Conservation (phyloP, 2,113 vertebrate genomes). For the Lagopus muta region DNA sequence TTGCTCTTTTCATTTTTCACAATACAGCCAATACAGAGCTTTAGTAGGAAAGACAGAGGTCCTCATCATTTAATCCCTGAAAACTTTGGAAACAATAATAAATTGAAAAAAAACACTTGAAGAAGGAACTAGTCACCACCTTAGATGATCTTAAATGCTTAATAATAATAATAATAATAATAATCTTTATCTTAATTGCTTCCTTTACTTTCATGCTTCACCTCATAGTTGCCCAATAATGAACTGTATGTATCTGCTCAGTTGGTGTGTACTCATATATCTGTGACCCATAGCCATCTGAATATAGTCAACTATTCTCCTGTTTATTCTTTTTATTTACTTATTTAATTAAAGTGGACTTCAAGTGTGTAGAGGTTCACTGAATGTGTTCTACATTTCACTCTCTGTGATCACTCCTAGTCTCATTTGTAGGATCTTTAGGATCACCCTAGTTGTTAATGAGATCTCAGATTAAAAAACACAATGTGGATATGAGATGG, state of each 20-base stretch:
- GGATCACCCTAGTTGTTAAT: background rate
- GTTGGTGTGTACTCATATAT: background rate
- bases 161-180: background rate
- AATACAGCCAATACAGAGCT: fast-evolving
- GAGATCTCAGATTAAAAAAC: background rate
- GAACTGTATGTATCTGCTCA: background rate
- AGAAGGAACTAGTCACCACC: background rate
- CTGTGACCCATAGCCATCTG: fast-evolving
- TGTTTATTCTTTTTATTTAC: background rate
- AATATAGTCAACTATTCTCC: fast-evolving
- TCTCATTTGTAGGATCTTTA: background rate
- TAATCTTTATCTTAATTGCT: background rate
- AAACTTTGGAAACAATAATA: background rate
- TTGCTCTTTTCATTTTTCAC: background rate
- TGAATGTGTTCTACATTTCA: background rate
- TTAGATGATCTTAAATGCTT: too few species aligned
- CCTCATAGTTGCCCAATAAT: background rate
- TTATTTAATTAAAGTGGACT: fast-evolving
- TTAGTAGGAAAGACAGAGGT: background rate
- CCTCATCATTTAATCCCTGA: fast-evolving
- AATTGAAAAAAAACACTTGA: background rate
- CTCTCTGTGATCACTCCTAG: background rate
- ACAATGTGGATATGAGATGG: background rate
- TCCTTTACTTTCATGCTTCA: background rate
- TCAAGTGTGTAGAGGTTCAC: background rate